Conservation (phyloP, 2,113 vertebrate genomes). For the Macaca nemestrina region DNA sequence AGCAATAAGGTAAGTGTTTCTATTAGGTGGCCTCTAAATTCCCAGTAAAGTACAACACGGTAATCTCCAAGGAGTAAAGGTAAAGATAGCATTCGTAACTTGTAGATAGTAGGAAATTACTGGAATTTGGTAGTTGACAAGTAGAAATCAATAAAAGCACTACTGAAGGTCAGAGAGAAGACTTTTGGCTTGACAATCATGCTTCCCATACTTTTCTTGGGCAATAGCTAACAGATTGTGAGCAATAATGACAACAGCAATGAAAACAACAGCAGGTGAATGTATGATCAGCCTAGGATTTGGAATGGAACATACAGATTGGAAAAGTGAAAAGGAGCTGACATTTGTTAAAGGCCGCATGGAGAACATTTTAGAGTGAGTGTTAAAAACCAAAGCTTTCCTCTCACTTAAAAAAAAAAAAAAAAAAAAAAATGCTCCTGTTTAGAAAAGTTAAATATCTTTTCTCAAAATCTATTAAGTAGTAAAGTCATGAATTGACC, state of each 20-base stretch:
- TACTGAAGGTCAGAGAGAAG: background rate
- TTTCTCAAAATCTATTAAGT: background rate
- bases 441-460: background rate
- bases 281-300: background rate
- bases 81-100: background rate
- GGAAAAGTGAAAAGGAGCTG: background rate
- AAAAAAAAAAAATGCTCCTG: background rate
- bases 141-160: background rate
- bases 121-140: background rate
- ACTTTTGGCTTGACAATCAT: background rate
- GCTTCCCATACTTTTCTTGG: background rate
- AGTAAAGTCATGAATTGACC: background rate
- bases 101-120: background rate
- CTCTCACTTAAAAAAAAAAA: background rate
- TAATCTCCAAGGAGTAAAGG: background rate
- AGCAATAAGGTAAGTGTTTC: background rate
- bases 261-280: background rate
- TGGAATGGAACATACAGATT: background rate
- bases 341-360: too few relatives aligned
- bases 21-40: background rate
- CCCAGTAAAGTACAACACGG: background rate
- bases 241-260: background rate
- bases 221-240: background rate
- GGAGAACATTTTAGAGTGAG: background rate
- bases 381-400: background rate